These are phyloP conservation scores for Syritta pipiens DNA, from an alignment of 2,888 invertebrate genomes.

Conservation along the genomic window DNA sequence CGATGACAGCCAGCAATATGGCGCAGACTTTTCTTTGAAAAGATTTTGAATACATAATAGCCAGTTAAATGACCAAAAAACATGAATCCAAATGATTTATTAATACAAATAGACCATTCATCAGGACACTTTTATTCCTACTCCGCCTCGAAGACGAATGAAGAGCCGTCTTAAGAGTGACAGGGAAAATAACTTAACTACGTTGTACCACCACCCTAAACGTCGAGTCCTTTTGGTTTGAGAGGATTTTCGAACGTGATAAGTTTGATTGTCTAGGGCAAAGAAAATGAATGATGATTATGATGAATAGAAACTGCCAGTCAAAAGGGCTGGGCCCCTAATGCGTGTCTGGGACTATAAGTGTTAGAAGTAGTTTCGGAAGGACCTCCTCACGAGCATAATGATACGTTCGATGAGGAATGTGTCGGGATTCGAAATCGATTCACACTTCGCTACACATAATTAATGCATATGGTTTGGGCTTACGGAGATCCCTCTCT, in stretches of 20 bases:
- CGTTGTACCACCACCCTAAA: neutral
- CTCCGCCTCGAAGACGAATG: neutral
- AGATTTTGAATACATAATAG: neutral
- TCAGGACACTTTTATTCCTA: neutral
- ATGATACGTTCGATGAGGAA: neutral
- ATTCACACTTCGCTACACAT: neutral
- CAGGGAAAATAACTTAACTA: neutral
- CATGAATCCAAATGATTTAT: conserved; percentile 7
- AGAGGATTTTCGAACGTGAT: neutral
- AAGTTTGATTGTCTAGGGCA: neutral
- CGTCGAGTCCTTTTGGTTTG: neutral
- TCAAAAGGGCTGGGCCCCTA: neutral
- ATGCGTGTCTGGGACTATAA: neutral
- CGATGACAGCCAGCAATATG: conserved; percentile 4
- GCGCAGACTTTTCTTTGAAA: conserved; percentile 4
- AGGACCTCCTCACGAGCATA: neutral
- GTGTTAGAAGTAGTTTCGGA: neutral
- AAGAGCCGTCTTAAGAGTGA: neutral
- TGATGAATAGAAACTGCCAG: neutral
- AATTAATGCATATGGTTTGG: conserved; percentile 2
- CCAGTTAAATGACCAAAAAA: neutral
- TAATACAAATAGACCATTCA: neutral
- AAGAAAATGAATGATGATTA: neutral
- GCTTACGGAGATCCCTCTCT: too few relatives aligned
- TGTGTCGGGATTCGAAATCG: neutral